Conservation (phyloP, 2,797 vertebrate genomes). For the Enteromius paludinosus region DNA sequence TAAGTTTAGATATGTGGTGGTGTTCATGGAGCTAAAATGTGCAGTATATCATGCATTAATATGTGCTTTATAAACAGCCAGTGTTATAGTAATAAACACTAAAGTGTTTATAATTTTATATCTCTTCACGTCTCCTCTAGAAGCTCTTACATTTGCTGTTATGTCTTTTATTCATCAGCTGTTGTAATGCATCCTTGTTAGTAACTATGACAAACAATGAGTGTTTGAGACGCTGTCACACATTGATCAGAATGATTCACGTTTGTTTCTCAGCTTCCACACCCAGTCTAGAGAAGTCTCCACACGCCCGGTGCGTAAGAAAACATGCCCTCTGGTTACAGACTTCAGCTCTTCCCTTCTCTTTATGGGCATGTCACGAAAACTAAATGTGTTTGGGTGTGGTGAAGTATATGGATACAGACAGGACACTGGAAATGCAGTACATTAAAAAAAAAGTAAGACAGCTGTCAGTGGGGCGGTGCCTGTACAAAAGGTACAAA, state of each 20-base stretch:
- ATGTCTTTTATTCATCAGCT: neutral
- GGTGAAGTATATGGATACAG: slow-evolving; percentile 3
- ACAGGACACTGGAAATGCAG: neutral
- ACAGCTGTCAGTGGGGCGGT: neutral
- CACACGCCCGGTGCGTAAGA: slow-evolving; percentile 18
- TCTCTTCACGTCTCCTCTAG: neutral
- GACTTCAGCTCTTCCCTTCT: slow-evolving; percentile 63
- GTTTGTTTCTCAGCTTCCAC: slow-evolving; percentile 60
- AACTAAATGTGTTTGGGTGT: neutral
- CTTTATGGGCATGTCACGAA: neutral
- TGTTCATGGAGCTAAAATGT: neutral
- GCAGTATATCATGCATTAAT: too few relatives aligned
- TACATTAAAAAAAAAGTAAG: neutral
- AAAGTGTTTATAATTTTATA: neutral
- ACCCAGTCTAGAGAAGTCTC: slow-evolving; percentile 57
- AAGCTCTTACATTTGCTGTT: neutral
- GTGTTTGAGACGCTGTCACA: neutral
- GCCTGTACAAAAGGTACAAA: neutral
- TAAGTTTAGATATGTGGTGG: too few relatives aligned
- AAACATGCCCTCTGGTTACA: slow-evolving; percentile 66
- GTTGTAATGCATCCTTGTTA: neutral
- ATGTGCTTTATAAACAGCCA: neutral
- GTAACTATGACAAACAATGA: neutral
- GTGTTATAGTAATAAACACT: neutral
- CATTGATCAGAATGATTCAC: neutral